Base-by-base conservation (phyloP, 1,140 invertebrate species). In the Conopomorpha cramerella region DNA sequence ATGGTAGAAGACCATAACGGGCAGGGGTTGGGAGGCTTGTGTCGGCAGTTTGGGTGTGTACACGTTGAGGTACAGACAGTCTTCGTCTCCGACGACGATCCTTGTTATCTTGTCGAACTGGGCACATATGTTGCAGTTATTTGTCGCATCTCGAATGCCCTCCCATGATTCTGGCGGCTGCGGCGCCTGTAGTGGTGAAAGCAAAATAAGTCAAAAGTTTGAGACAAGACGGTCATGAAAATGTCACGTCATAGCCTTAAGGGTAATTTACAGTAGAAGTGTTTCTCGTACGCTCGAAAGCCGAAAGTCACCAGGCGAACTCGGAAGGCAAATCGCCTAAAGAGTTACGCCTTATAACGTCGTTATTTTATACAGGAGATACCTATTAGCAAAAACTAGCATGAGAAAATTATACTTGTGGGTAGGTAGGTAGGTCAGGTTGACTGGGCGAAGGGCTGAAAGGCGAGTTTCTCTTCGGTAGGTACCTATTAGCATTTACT, bases 1-100 rank as follows among this genome's bases (percentile, higher is more conserved):
- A 54, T 91, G 84, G 17, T 91, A 78, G 68, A 80, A 90, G 0
- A 89, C 76, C 81, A 91, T 84, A 0, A 90, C 86, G 1, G 87
- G 81, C 47, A 81, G 74, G 16, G 41, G 19, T 11, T 51, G 37
- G 6, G 37, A 30, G 13, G 36, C 14, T 10, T 8, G 8, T 11
- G 30, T 8, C 26, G 30, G 27, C 8, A 45, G 13, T 14, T 45
- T 51, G 3, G 57, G 55, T 2, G 50, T 55, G 30, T 41, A 62
- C 2, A 66, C 46, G 35, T 61, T 63, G 2, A 66, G 45, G 19
- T 60, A 60, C 0, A 65, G 53, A 34, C 61, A 65, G 28, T 62
- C 58, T 41, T 65, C 61, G 27, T 34, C 47, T n/a, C 61, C 61
- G 6, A 13, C 17, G 30, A 35, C n/a, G 3, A 2, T 15, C n/a